Percentiles rank a stretch among this genome's conserved stretches.
These are phyloP conservation scores for Micrastur ruficollis DNA, from an alignment of 2,797 vertebrate genomes.

Conservation along the genomic window DNA sequence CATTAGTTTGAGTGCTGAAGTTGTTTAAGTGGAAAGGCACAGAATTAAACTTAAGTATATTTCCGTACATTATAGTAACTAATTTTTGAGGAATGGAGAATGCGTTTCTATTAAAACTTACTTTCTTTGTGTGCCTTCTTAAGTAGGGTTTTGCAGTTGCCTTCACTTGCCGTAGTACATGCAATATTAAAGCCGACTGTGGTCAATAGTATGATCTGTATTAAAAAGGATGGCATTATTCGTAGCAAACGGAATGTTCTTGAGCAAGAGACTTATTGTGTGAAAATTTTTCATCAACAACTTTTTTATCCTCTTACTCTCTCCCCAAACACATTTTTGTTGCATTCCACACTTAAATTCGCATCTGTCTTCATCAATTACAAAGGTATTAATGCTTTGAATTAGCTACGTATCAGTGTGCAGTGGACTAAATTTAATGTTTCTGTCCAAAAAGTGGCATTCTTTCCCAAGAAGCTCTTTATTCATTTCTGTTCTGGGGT, in stretches of 20 bases:
- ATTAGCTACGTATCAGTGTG: conserved; percentile 10
- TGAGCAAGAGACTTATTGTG: not conserved
- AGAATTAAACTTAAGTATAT: not conserved
- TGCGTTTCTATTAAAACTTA: not conserved
- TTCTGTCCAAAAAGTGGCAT: conserved; percentile 42
- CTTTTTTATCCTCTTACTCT: not conserved
- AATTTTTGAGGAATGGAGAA: not conserved
- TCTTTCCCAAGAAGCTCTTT: conserved; percentile 75
- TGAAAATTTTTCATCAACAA: not conserved
- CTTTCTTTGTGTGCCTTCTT: not conserved
- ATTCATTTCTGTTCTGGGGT: conserved; percentile 74
- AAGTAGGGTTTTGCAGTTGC: not conserved
- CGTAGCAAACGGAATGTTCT: not conserved
- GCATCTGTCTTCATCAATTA: conserved; percentile 50
- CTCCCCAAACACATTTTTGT: not conserved
- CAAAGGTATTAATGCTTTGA: conserved; percentile 53
- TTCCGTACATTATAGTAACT: not conserved
- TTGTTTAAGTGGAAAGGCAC: not conserved
- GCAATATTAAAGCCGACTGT: not conserved
- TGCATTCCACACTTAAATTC: not conserved
- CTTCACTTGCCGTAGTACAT: not conserved
- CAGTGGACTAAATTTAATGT: conserved; percentile 44
- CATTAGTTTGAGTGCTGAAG: not conserved
- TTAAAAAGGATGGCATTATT: not conserved
- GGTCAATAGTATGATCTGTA: rapidly evolving